Percentiles rank a stretch among this genome's conserved stretches.
phyloP scores from a whole-genome alignment of 2,888 invertebrate species.

The Xanthorhoe spadicearia region DNA sequence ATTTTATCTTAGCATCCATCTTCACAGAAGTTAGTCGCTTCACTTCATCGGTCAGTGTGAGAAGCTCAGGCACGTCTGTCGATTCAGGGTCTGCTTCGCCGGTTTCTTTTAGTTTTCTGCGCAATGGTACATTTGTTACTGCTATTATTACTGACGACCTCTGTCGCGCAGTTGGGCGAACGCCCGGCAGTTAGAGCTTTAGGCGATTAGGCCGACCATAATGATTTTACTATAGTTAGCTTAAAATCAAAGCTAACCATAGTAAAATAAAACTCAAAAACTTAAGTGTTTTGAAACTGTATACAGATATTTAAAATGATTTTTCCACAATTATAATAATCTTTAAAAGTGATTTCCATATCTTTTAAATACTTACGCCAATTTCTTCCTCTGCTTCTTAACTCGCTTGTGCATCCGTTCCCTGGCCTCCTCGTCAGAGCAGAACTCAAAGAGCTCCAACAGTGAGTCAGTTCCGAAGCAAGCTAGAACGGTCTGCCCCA shows the following conservation, averaged over 20 bases:
- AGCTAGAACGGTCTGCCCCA: conserved; percentile 88
- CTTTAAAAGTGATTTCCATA: no score
- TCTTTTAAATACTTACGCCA: conserved; percentile 62
- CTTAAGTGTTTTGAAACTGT: no score
- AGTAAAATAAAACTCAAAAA: no score
- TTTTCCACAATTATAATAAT: no score
- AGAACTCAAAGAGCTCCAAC: conserved; percentile 93
- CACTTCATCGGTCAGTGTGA: conserved; percentile 90
- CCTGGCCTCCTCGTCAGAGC: conserved; percentile 90
- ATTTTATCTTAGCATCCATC: conserved; percentile 88
- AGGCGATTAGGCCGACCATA: no score
- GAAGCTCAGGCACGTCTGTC: conserved; percentile 62
- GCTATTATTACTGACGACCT: no score
- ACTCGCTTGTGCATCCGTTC: conserved; percentile 89
- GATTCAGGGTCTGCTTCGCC: conserved; percentile 65
- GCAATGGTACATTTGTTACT: not conserved
- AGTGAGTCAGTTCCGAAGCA: conserved; percentile 93
- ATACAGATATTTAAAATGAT: no score
- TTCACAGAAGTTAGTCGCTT: conserved; percentile 87
- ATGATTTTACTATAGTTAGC: no score
- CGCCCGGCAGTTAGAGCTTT: no score
- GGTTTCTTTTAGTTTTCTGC: conserved; percentile 70
- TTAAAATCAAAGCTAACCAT: no score
- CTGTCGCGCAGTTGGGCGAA: no score
- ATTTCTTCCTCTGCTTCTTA: conserved; percentile 89